phyloP scores from a whole-genome alignment of 2,113 vertebrate genomes.

The Peromyscus leucopus region DNA sequence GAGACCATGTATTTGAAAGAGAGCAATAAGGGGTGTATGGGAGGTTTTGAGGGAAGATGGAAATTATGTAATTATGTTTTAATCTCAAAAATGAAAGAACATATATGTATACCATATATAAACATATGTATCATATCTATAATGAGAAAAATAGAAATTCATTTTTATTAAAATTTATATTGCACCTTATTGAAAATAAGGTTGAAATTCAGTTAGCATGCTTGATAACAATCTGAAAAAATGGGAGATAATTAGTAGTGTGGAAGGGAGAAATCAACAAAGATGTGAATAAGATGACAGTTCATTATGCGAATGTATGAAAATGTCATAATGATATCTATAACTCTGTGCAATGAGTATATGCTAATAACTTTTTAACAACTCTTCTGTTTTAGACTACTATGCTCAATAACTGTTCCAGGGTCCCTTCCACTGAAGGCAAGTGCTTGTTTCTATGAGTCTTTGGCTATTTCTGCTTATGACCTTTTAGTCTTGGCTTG shows the following conservation, averaged over 20 bases:
- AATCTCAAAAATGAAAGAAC: neutral
- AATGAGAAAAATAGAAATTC: neutral
- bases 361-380: neutral
- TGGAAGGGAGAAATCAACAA: neutral
- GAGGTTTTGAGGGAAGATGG: neutral
- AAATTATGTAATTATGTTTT: neutral
- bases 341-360: neutral
- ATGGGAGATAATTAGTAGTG: neutral
- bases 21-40: neutral
- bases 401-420: neutral
- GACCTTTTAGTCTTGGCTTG: neutral
- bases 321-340: neutral
- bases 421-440: neutral
- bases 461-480: neutral
- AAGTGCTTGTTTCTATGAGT: neutral
- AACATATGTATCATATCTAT: neutral
- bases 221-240: neutral
- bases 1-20: neutral
- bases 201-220: neutral
- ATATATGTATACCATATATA: neutral
- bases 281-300: neutral
- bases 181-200: neutral
- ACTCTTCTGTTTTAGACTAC: slow-evolving; percentile 30
- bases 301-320: neutral
- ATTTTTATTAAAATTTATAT: neutral